Evolutionary conservation across 2,888 invertebrate genomes (phyloP).

Genomic region (Apodemia zela): DNA sequence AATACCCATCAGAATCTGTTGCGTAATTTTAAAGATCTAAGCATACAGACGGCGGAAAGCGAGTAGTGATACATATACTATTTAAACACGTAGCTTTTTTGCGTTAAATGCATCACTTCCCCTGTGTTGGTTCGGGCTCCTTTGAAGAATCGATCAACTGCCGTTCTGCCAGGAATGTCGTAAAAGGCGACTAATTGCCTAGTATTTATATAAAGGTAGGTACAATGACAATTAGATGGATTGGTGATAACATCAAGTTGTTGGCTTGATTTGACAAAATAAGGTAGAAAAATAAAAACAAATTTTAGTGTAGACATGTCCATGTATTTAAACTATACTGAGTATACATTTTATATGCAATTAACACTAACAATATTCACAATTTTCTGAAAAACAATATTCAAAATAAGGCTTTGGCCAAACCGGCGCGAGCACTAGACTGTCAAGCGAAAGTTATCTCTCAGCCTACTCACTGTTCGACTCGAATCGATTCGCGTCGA

Average conservation of each 20-base stretch:
- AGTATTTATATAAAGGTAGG: too few relatives aligned
- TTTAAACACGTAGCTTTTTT: too few relatives aligned
- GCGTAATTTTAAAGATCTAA: too few relatives aligned
- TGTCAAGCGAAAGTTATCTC: not conserved
- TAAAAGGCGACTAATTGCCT: too few relatives aligned
- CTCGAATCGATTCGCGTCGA: not conserved
- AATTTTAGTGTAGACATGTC: not conserved
- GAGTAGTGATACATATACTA: too few relatives aligned
- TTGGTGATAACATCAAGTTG: not conserved
- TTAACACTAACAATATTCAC: slow-evolving; percentile 10
- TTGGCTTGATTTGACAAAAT: not conserved
- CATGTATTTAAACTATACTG: not conserved
- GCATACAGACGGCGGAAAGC: too few relatives aligned
- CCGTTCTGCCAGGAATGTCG: too few relatives aligned
- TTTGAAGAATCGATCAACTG: too few relatives aligned
- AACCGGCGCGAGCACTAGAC: not conserved
- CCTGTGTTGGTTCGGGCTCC: too few relatives aligned
- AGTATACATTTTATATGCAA: slow-evolving; percentile 10
- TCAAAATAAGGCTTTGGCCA: not conserved
- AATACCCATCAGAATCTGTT: too few relatives aligned
- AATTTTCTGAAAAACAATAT: not conserved
- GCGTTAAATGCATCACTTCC: too few relatives aligned
- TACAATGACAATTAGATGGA: not conserved
- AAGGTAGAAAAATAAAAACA: not conserved
- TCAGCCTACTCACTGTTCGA: not conserved